Evolutionary conservation across 2,797 vertebrate species (phyloP), one percentile per base, ranked within the genome.

Genomic region (Dermochelys coriacea): DNA sequence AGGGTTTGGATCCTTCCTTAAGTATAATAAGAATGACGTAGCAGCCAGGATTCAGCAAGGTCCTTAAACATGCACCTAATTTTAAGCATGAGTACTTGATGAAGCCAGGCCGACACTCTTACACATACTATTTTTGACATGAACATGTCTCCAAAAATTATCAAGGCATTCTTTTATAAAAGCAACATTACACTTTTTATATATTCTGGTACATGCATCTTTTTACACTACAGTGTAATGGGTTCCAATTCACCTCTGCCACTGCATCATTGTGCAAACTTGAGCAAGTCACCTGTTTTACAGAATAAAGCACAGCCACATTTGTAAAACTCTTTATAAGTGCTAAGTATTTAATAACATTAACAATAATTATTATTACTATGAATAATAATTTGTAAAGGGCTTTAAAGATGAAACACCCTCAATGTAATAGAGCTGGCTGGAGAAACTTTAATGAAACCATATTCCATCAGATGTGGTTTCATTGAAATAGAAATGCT

Each of bases 231-330:
- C 8, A 11, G 77, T 14, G 12, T 23, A 75, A 41, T 5, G 34
- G 15, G 8, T n/a, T 82, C 29, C 25, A 83, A 1, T 5, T 89
- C 21, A 47, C 74, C 18, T 87, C 68, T 91, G 52, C 29, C n/a
- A 47, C 77, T n/a, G 2, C 1, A 1, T 37, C 27, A 47, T 7
- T 27, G 27, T 1, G 0, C 0, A 0, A 3, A 3, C n/a, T 49
- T 86, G 14, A 80, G 5, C 23, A 41, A 1, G 1, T 5, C 1
- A 21, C 16, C 78, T 34, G 15, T 61, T 61, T 61, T 61, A 34
- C 59, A 61, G 31, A 59, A 61, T 15, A 41, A 41, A 41, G 23
- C 68, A 41, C 21, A 41, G 37, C 37, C 23, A 41, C 37, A 25
- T 74, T 41, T 37, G 61, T 68, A 68, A 34, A 68, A n/a, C 34